phyloP scores from a whole-genome alignment of 2,113 vertebrate genomes.

The Indicator maculatus region DNA sequence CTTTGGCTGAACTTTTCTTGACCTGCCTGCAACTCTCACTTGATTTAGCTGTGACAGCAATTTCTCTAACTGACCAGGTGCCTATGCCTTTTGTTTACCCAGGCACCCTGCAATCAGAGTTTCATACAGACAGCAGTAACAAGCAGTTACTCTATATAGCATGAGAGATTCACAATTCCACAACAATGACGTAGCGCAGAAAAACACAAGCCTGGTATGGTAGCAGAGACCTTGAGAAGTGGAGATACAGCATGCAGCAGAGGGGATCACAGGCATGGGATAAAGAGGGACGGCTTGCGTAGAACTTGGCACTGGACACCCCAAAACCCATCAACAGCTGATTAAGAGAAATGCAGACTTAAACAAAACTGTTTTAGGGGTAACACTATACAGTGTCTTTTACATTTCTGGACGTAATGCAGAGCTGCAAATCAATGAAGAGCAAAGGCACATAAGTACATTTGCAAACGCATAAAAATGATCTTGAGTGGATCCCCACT shows the following conservation, averaged over 20 bases:
- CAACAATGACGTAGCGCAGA: accelerated
- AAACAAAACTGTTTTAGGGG: not conserved
- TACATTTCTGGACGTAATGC: not conserved
- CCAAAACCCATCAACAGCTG: accelerated
- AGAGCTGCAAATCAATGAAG: not conserved
- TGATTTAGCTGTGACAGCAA: constrained; percentile 9
- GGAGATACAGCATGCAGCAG: not conserved
- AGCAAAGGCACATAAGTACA: not conserved
- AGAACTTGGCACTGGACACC: accelerated
- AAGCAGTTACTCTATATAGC: not conserved
- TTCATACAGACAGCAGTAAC: not conserved
- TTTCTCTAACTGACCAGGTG: not conserved
- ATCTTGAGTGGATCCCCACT: not conserved
- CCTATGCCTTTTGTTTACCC: not conserved
- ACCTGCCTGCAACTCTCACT: not conserved
- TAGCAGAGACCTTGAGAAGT: not conserved
- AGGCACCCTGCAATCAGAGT: not conserved
- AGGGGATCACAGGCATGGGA: accelerated
- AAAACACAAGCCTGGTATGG: not conserved
- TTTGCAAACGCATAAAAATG: not conserved
- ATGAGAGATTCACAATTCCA: not conserved
- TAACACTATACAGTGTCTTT: not conserved
- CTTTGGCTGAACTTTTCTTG: constrained; percentile 19
- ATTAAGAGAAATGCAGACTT: not conserved
- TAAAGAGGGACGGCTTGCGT: not conserved